These are phyloP conservation scores for Abrostola tripartita DNA, from an alignment of 2,888 invertebrate species.

Conservation along the genomic window DNA sequence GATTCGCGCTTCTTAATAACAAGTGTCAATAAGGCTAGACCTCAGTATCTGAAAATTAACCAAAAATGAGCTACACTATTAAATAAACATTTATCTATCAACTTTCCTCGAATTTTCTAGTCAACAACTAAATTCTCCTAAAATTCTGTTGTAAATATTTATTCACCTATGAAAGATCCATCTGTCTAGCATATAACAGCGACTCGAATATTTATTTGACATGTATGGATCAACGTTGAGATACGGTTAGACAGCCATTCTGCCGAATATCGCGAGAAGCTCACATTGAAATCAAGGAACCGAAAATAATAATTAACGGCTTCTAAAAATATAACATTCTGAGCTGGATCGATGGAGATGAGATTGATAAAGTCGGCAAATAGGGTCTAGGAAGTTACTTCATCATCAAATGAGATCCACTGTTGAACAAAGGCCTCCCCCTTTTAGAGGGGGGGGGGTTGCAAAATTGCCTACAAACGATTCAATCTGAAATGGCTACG, in stretches of 20 bases:
- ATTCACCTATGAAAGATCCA: conserved; percentile 44
- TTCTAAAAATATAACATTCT: conserved; percentile 19
- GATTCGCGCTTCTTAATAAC: too few species aligned
- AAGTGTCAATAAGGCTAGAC: too few species aligned
- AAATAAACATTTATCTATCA: too few species aligned
- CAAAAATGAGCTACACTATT: too few species aligned
- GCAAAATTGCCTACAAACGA: conserved; percentile 78
- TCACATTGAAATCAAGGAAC: conserved; percentile 43
- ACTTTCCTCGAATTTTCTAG: too few species aligned
- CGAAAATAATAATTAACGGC: conserved; percentile 32
- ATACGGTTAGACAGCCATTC: conserved; percentile 54
- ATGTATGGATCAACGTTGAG: conserved; percentile 58
- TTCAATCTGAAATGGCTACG: conserved; percentile 77
- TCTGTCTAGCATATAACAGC: conserved; percentile 47
- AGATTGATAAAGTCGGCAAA: too few species aligned
- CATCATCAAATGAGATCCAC: too few species aligned
- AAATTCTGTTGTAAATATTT: conserved; percentile 13
- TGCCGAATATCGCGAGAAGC: conserved; percentile 51
- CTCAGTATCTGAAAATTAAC: too few species aligned
- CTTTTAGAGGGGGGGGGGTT: too few species aligned
- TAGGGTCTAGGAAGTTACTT: too few species aligned
- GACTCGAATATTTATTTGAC: conserved; percentile 57
- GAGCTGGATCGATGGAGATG: too few species aligned
- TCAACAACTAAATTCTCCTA: background rate
- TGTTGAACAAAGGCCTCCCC: too few species aligned